phyloP scores from a whole-genome alignment of 1,140 invertebrate species.

The Contarinia nasturtii region DNA sequence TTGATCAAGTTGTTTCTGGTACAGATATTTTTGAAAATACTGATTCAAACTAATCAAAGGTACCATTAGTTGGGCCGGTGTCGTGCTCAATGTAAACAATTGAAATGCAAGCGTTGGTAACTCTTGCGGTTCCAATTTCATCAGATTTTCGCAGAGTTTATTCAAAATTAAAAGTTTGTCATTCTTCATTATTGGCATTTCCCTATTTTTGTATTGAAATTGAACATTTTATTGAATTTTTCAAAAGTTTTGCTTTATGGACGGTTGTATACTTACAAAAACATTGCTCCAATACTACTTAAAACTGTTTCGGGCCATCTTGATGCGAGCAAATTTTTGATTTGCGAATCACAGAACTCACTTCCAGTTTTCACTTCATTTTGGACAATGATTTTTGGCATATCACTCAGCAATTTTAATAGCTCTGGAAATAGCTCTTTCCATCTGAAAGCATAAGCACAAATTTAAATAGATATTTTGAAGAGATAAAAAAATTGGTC shows the following conservation, averaged over 20 bases:
- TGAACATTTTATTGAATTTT: background rate
- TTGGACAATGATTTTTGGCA: constrained; percentile 17
- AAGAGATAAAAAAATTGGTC: no score
- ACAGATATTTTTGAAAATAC: constrained; percentile 25
- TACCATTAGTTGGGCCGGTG: constrained; percentile 15
- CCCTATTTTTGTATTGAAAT: constrained; percentile 10
- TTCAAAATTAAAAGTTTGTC: constrained; percentile 23
- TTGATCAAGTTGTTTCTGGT: constrained; percentile 21
- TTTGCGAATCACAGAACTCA: constrained; percentile 21
- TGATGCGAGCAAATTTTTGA: constrained; percentile 20
- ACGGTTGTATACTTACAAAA: constrained; percentile 15
- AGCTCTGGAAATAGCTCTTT: constrained; percentile 26
- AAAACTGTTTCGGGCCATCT: constrained; percentile 22
- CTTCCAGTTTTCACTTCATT: constrained; percentile 18
- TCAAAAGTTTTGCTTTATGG: background rate
- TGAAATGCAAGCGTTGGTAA: constrained; percentile 25
- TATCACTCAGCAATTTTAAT: constrained; percentile 16
- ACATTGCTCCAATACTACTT: constrained; percentile 25
- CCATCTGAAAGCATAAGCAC: no score
- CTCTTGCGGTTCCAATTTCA: constrained; percentile 25
- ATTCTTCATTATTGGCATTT: constrained; percentile 15
- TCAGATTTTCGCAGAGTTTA: constrained; percentile 24
- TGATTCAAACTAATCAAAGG: constrained; percentile 22
- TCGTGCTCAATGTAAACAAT: constrained; percentile 24
- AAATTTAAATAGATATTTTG: no score